These are phyloP conservation scores for Drosophila burlai DNA, from an alignment of 1,140 invertebrate genomes.

Conservation along the genomic window DNA sequence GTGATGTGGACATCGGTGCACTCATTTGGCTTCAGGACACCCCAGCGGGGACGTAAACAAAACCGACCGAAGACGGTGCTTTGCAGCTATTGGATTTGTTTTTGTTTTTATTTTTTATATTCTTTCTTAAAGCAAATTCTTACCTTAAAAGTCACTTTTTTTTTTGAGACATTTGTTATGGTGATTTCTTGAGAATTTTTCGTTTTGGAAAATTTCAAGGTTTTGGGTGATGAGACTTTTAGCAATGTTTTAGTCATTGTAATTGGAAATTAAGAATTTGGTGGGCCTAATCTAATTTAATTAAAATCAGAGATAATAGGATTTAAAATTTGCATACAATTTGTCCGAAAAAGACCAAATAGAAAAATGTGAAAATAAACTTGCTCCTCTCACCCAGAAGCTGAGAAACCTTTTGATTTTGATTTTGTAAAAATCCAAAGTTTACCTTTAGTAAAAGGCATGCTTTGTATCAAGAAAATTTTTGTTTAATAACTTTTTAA, in stretches of 20 bases:
- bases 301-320: neutral
- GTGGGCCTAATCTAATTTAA: neutral
- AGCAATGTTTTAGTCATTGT: constrained; percentile 14
- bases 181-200: neutral
- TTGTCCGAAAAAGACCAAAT: neutral
- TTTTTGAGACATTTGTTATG: constrained; percentile 9
- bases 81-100: constrained; percentile 17
- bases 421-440: neutral
- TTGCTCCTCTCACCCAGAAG: neutral
- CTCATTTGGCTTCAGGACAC: constrained; percentile 16
- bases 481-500: no score
- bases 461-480: neutral
- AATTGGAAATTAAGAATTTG: neutral
- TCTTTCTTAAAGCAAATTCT: neutral
- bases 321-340: constrained; percentile 1
- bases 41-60: constrained; percentile 29
- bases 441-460: neutral
- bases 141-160: constrained; percentile 41
- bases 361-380: neutral
- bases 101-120: neutral
- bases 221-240: constrained; percentile 2
- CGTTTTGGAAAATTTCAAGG: constrained; percentile 16
- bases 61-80: constrained; percentile 34
- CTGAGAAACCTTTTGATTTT: constrained; percentile 1
- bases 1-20: constrained; percentile 11